phyloP scores from a whole-genome alignment of 2,888 invertebrate species.

The Apodemia mormo region DNA sequence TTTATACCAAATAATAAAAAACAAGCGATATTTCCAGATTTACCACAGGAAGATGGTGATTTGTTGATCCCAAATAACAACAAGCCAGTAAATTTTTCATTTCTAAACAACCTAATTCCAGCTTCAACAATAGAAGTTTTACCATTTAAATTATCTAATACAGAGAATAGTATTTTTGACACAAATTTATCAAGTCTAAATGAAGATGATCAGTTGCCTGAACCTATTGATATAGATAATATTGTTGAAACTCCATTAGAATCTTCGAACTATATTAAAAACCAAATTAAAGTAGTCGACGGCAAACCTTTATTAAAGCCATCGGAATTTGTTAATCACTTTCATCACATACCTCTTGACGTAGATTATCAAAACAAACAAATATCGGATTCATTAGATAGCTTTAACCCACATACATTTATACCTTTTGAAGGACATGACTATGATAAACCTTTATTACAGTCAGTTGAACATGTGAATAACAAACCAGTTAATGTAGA shows the following conservation, averaged over 20 bases:
- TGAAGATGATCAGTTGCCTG: neutral
- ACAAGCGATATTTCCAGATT: slow-evolving; percentile 55
- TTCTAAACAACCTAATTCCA: too few relatives aligned
- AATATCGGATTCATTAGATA: neutral
- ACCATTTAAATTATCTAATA: neutral
- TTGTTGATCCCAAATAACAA: slow-evolving; percentile 34
- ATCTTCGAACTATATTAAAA: neutral
- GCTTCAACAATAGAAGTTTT: neutral
- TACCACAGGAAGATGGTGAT: slow-evolving; percentile 47
- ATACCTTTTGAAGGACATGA: neutral
- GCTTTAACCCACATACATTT: neutral
- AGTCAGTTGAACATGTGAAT: neutral
- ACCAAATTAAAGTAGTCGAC: neutral
- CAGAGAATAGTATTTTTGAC: neutral
- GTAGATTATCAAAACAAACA: neutral
- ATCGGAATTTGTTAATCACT: neutral
- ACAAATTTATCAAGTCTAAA: neutral
- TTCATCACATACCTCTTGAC: neutral
- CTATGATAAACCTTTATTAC: neutral
- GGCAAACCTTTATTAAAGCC: neutral
- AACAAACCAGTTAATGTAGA: neutral
- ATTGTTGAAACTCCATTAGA: neutral
- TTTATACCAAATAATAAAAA: slow-evolving; percentile 52
- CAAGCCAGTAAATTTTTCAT: neutral
- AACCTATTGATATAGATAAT: neutral